Evolutionary conservation across 2,888 invertebrate genomes (phyloP).

Genomic region (Lissocephala sabroskyi): DNA sequence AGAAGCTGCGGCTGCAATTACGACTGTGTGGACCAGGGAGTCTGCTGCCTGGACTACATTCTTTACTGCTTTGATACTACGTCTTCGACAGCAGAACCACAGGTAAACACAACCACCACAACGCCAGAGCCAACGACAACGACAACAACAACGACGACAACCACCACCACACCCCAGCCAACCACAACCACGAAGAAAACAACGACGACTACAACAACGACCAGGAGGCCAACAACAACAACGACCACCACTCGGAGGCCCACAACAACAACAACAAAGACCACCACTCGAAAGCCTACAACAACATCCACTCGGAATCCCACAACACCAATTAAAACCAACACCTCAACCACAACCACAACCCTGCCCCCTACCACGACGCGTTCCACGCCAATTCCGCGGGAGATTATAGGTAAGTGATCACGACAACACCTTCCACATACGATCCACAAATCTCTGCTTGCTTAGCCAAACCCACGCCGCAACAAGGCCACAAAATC

Average conservation of each 20-base stretch:
- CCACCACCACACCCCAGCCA: constrained; percentile 5
- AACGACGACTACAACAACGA: constrained; percentile 12
- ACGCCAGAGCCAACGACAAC: constrained; percentile 12
- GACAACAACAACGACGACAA: constrained; percentile 4
- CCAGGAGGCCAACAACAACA: constrained; percentile 8
- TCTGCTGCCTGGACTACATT: constrained; percentile 81
- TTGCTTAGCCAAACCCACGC: constrained; percentile 6
- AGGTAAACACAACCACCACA: constrained; percentile 8
- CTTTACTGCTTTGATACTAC: constrained; percentile 12
- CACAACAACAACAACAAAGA: constrained; percentile 9
- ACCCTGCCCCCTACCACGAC: constrained; percentile 6
- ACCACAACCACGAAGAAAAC: constrained; percentile 11
- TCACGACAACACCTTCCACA: not conserved
- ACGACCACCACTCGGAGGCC: constrained; percentile 5
- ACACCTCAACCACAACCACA: constrained; percentile 4
- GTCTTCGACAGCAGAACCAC: constrained; percentile 8
- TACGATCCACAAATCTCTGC: not conserved
- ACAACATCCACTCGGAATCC: constrained; percentile 4
- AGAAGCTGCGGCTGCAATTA: constrained; percentile 76
- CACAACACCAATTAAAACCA: constrained; percentile 10
- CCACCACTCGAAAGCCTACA: too few relatives aligned
- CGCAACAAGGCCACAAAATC: constrained; percentile 5
- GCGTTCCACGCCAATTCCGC: not conserved
- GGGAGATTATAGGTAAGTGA: constrained; percentile 2
- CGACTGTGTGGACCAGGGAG: constrained; percentile 74